Evolutionary conservation across 2,888 invertebrate species (phyloP).

Genomic region (Hirtodrosophila cameraria): DNA sequence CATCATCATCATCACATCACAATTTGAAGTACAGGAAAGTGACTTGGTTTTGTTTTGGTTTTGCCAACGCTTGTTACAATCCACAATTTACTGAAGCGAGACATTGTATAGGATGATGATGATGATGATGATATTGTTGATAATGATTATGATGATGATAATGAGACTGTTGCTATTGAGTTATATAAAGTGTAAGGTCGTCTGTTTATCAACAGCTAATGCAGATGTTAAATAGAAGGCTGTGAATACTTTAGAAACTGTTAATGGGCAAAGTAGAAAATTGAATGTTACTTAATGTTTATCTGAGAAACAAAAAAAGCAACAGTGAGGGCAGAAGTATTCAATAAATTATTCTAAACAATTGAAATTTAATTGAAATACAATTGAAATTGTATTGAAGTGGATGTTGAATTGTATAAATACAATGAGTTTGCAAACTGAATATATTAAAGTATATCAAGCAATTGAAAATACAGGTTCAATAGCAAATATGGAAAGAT

Average conservation of each 20-base stretch:
- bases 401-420: background rate
- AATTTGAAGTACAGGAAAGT: slow-evolving; percentile 35
- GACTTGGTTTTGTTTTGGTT: slow-evolving; percentile 38
- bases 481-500: too few species aligned
- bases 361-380: slow-evolving; percentile 3
- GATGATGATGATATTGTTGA: slow-evolving; percentile 1
- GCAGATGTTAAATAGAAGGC: background rate
- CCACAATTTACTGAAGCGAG: slow-evolving; percentile 37
- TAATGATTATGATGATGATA: background rate
- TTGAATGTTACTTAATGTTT: background rate
- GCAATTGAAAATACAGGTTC: background rate
- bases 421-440: slow-evolving; percentile 1
- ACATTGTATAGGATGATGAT: slow-evolving; percentile 26
- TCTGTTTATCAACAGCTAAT: slow-evolving; percentile 19
- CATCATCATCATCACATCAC: slow-evolving; percentile 30
- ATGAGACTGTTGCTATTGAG: slow-evolving; percentile 2
- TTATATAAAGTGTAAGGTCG: slow-evolving; percentile 18
- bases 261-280: background rate
- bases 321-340: too few species aligned
- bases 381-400: slow-evolving; percentile 18
- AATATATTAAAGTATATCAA: slow-evolving; percentile 7
- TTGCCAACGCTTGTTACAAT: slow-evolving; percentile 25
- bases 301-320: background rate
- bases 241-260: slow-evolving; percentile 8
- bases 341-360: slow-evolving; percentile 1